Conservation (phyloP, 2,888 invertebrate genomes). For the Anodontia alba region DNA sequence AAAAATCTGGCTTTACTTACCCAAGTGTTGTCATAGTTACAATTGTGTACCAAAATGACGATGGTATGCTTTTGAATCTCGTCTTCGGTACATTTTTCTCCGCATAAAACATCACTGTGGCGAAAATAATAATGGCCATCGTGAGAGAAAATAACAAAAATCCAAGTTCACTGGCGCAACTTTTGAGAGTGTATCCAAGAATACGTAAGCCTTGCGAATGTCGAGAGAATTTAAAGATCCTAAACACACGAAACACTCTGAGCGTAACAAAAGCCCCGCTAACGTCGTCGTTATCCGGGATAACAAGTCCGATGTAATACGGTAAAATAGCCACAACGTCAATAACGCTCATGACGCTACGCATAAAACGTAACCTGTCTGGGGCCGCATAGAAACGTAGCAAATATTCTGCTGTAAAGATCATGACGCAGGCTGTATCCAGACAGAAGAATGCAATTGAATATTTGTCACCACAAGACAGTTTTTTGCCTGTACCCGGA, state of each 20-base stretch:
- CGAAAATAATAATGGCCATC: conserved; percentile 99
- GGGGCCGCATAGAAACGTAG: conserved; percentile 98
- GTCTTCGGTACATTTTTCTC: conserved; percentile 99
- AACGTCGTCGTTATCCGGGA: conserved; percentile 99
- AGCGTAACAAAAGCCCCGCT: conserved; percentile 99
- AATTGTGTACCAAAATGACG: conserved; percentile 99
- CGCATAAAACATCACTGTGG: conserved; percentile 99
- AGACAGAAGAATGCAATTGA: conserved; percentile 97
- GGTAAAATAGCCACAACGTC: conserved; percentile 99
- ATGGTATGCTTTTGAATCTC: conserved; percentile 99
- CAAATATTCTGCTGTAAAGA: conserved; percentile 99
- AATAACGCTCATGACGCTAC: conserved; percentile 99
- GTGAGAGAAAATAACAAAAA: conserved; percentile 99
- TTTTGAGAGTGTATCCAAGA: conserved; percentile 99
- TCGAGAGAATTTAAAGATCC: conserved; percentile 99
- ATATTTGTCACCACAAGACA: conserved; percentile 98
- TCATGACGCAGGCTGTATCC: conserved; percentile 99
- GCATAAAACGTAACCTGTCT: conserved; percentile 97
- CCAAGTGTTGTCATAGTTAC: conserved; percentile 99
- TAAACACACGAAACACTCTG: conserved; percentile 99
- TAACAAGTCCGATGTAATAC: conserved; percentile 98
- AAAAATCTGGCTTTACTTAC: conserved; percentile 88
- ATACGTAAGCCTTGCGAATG: conserved; percentile 99
- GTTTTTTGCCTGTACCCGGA: conserved; percentile 86
- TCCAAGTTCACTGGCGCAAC: conserved; percentile 99